A percentile compares a stretch with the other conserved stretches of the same genome.
Conservation (phyloP, 2,888 invertebrate species). For the Timema cristinae region DNA sequence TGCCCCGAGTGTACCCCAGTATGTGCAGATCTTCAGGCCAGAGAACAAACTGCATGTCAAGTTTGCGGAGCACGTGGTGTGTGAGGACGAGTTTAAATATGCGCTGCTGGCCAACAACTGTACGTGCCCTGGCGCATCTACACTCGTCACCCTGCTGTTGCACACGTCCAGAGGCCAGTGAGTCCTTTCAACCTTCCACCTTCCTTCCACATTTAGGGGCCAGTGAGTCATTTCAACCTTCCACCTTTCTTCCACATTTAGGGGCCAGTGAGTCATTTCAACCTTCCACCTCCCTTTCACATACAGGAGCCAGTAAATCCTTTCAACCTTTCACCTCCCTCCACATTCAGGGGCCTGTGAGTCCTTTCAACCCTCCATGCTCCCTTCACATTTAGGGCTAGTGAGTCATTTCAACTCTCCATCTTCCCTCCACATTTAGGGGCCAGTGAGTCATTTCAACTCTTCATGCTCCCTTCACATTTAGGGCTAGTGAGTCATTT, state of each 20-base stretch:
- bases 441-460: too few relatives aligned
- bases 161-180: constrained; percentile 98
- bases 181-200: constrained; percentile 48
- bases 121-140: constrained; percentile 96
- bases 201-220: background rate
- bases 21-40: constrained; percentile 96
- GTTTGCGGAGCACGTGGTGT: constrained; percentile 97
- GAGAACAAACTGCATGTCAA: constrained; percentile 98
- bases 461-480: too few relatives aligned
- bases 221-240: background rate
- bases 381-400: too few relatives aligned
- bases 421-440: too few relatives aligned
- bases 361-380: too few relatives aligned
- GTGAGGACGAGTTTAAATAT: constrained; percentile 99
- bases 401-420: too few relatives aligned
- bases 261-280: too few relatives aligned
- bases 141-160: constrained; percentile 88
- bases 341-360: too few relatives aligned
- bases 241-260: background rate
- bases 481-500: too few relatives aligned
- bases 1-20: constrained; percentile 93
- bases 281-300: too few relatives aligned
- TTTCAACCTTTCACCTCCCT: too few relatives aligned
- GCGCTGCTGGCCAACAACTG: constrained; percentile 97
- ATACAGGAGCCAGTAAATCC: too few relatives aligned